Evolutionary conservation across 2,888 invertebrate species (phyloP).

Genomic region (Falcaria lacertinaria): DNA sequence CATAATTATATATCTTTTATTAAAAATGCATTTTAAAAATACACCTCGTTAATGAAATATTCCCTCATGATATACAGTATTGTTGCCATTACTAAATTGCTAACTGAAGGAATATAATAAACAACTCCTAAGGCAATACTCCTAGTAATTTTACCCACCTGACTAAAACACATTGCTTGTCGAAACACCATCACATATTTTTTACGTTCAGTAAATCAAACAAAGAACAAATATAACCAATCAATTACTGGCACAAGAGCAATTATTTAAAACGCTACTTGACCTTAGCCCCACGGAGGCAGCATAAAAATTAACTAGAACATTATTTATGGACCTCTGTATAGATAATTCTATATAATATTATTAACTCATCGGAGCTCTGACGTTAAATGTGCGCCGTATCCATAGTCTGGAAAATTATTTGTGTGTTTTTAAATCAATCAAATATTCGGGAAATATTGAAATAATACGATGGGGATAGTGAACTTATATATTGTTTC

Average conservation of each 20-base stretch:
- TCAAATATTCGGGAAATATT: too few relatives aligned
- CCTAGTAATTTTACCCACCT: constrained; percentile 28
- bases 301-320: constrained; percentile 58
- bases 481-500: too few relatives aligned
- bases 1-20: too few relatives aligned
- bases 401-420: constrained; percentile 33
- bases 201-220: constrained; percentile 36
- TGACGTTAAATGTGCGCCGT: constrained; percentile 35
- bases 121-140: constrained; percentile 1
- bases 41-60: neutral
- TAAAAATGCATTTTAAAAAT: neutral
- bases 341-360: constrained; percentile 54
- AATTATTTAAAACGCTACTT: constrained; percentile 55
- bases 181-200: constrained; percentile 26
- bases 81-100: too few relatives aligned
- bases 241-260: constrained; percentile 54
- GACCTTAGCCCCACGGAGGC: constrained; percentile 55
- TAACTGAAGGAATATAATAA: neutral
- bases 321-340: constrained; percentile 52
- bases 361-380: constrained; percentile 56
- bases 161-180: constrained; percentile 35
- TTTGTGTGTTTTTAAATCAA: too few relatives aligned
- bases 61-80: neutral
- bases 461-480: too few relatives aligned
- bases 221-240: constrained; percentile 53